Evolutionary conservation across 2,888 invertebrate species (phyloP).

Genomic region (Hypomecis atomaria): DNA sequence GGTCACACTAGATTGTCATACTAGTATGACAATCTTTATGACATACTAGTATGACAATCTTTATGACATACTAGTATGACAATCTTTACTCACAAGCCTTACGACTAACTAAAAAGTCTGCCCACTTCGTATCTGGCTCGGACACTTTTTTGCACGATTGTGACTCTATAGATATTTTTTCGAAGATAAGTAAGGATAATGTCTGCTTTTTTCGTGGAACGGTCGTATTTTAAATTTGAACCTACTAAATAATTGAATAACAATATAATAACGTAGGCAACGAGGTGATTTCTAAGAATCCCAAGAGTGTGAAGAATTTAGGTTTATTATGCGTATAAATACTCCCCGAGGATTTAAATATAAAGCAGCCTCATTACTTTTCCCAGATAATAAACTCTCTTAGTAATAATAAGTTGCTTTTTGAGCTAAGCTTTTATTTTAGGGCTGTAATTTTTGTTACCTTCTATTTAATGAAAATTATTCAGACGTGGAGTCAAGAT

Average conservation of each 20-base stretch:
- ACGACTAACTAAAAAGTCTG: too few species aligned
- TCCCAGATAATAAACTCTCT: conserved; percentile 22
- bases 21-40: too few species aligned
- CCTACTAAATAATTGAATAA: background rate
- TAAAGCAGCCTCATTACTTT: conserved; percentile 24
- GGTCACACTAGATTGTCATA: too few species aligned
- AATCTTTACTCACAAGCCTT: too few species aligned
- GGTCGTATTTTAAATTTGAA: too few species aligned
- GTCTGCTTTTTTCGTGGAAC: too few species aligned
- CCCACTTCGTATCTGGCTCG: too few species aligned
- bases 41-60: too few species aligned
- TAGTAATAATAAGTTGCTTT: conserved; percentile 19
- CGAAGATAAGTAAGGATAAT: too few species aligned
- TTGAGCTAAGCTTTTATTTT: conserved; percentile 19
- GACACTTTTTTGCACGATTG: too few species aligned
- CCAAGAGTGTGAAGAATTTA: background rate
- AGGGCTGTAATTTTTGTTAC: conserved; percentile 1
- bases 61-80: too few species aligned
- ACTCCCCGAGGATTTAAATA: conserved; percentile 12
- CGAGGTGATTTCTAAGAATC: background rate
- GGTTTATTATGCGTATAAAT: conserved; percentile 15
- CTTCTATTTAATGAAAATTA: conserved; percentile 7
- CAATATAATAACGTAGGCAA: background rate
- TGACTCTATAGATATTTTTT: too few species aligned
- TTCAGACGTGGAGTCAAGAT: background rate